Base-by-base conservation (phyloP, 2,113 vertebrate species). In the Syngnathoides biaculeatus region DNA sequence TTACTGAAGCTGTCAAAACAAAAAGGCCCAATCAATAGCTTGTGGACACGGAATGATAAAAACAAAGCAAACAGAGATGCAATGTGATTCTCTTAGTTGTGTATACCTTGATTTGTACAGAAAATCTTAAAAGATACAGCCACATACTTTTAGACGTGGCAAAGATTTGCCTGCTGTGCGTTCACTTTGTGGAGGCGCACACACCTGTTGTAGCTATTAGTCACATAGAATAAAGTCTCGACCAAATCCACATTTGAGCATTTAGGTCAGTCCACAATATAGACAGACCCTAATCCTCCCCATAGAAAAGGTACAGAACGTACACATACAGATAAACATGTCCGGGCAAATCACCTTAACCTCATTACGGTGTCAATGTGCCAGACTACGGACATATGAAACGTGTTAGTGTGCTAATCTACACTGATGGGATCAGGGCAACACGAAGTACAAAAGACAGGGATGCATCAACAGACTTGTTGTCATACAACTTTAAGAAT, bases 331-430 rank as follows among this genome's bases (percentile, higher is more conserved):
- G 50, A 73, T 50, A 63, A 66, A 74, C 62, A 30, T 52, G 58
- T 74, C 75, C 35, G 58, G 40, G 47, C 22, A 77, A 72, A 82
- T 71, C 77, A 79, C 59, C 55, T 71, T 71, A 72, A 72, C 80
- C 74, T 81, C 43, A 63, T 68, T 61, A 72, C 45, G 27, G 47
- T 42, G 64, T 60, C 14, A 48, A 38, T 55, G 48, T 19, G 63
- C 55, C 40, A n/a, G 26, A 59, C 39, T 59, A 24, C 19, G 45
- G 52, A 43, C 24, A 80, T 40, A 42, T 24, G n/a, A 62, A 24
- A 42, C 11, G 62, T 22, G 22, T 63, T 48, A 68, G 22, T 58
- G 50, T 15, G 24, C 30, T 66, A 38, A 77, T 55, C 20, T 17
- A 59, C 15, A 39, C 17, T 15, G 39, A 64, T 27, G 24, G 42